phyloP scores from a whole-genome alignment of 2,113 vertebrate genomes.

The Antennarius striatus region DNA sequence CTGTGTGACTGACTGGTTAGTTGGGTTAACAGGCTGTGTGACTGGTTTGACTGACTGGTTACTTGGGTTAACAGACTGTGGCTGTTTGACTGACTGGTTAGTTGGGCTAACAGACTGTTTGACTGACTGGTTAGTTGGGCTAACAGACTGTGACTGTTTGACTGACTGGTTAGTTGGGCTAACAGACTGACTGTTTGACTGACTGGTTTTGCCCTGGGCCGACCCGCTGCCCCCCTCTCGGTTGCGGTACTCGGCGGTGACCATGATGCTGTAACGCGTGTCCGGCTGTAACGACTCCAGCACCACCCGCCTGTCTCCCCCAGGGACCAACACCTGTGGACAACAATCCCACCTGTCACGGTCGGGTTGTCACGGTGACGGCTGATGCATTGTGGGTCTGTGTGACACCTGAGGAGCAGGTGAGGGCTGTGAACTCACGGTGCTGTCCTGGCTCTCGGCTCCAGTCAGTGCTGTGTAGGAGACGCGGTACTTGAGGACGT shows the following conservation, averaged over 20 bases:
- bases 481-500: conserved; percentile 85
- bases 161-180: too few species aligned
- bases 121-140: not conserved
- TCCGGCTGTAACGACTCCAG: conserved; percentile 84
- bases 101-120: not conserved
- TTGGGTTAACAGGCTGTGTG: too few species aligned
- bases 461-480: conserved; percentile 77
- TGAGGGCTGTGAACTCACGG: conserved; percentile 51
- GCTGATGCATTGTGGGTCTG: too few species aligned
- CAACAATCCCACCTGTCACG: not conserved
- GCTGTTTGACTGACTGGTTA: too few species aligned
- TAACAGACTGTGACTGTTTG: not conserved
- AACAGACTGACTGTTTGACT: conserved; percentile 25
- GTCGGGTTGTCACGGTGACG: not conserved
- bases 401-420: not conserved
- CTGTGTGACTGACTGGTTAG: too few species aligned
- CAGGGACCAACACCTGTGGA: conserved; percentile 82
- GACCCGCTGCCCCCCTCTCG: conserved; percentile 82
- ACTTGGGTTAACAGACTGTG: too few species aligned
- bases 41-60: too few species aligned
- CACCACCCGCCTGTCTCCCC: conserved; percentile 72
- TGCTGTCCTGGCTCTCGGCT: conserved; percentile 63
- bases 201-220: conserved; percentile 83
- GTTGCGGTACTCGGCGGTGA: conserved; percentile 84
- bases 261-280: conserved; percentile 83